Percentiles rank a stretch among this genome's conserved stretches.
Evolutionary conservation across 2,797 vertebrate species (phyloP).

Genomic region (Pteronotus mesoamericanus): DNA sequence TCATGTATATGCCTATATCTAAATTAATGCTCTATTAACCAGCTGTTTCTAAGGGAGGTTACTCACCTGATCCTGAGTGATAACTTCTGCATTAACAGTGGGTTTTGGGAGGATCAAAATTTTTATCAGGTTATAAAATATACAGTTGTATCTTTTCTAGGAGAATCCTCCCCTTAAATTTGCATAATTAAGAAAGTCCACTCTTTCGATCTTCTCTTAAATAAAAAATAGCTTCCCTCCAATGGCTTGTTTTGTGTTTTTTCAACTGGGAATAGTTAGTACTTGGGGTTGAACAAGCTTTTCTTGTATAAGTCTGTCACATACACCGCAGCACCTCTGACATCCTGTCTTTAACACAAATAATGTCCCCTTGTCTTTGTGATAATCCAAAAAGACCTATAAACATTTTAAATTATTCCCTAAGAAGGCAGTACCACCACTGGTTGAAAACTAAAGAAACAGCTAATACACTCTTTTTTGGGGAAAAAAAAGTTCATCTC

Average conservation of each 20-base stretch:
- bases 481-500: neutral
- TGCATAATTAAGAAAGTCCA: neutral
- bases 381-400: neutral
- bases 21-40: neutral
- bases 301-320: neutral
- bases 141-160: neutral
- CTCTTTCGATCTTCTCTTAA: neutral
- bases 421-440: fast-evolving
- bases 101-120: neutral
- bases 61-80: neutral
- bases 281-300: neutral
- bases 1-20: neutral
- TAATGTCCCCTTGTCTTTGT: neutral
- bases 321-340: neutral
- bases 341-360: neutral
- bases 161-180: neutral
- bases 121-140: neutral
- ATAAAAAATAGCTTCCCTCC: neutral
- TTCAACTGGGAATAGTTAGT: neutral
- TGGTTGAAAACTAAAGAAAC: neutral
- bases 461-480: neutral
- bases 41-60: neutral
- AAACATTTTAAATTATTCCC: neutral
- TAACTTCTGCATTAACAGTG: neutral
- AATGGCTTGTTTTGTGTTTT: neutral